Percentiles rank a stretch among this genome's conserved stretches.
These are phyloP conservation scores for Apis laboriosa DNA, from an alignment of 1,140 invertebrate species.

Conservation along the genomic window DNA sequence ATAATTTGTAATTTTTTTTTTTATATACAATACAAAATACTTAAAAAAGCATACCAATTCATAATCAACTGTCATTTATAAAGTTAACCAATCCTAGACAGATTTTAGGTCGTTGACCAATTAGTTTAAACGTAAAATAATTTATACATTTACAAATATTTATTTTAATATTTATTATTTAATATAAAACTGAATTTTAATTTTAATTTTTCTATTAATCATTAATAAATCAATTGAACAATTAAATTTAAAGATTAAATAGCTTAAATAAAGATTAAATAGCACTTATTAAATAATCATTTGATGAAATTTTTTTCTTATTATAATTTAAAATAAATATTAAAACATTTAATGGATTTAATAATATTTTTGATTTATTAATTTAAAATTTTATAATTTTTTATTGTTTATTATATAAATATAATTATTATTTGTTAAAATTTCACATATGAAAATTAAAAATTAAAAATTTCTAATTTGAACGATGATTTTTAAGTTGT, in stretches of 20 bases:
- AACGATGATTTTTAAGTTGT: not conserved
- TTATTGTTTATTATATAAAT: not conserved
- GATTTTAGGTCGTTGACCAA: slow-evolving; percentile 7
- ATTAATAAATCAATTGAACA: no score
- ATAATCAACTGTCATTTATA: slow-evolving; percentile 30
- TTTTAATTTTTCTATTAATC: not conserved
- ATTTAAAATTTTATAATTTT: not conserved
- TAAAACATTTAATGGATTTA: not conserved
- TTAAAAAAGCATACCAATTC: not conserved
- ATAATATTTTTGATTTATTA: not conserved
- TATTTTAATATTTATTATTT: no score
- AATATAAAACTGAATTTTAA: not conserved
- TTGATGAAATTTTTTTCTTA: not conserved
- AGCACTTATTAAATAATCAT: no score
- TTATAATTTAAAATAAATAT: not conserved
- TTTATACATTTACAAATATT: no score
- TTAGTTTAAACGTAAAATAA: not conserved
- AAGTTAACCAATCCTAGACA: slow-evolving; percentile 33
- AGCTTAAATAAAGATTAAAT: no score
- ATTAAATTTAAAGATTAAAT: no score
- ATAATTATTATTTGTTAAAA: not conserved
- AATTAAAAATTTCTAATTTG: not conserved
- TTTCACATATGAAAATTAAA: not conserved
- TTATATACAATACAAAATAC: not conserved
- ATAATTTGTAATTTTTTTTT: not conserved